Conservation (phyloP, 2,888 invertebrate species). For the Heliconius hortense region DNA sequence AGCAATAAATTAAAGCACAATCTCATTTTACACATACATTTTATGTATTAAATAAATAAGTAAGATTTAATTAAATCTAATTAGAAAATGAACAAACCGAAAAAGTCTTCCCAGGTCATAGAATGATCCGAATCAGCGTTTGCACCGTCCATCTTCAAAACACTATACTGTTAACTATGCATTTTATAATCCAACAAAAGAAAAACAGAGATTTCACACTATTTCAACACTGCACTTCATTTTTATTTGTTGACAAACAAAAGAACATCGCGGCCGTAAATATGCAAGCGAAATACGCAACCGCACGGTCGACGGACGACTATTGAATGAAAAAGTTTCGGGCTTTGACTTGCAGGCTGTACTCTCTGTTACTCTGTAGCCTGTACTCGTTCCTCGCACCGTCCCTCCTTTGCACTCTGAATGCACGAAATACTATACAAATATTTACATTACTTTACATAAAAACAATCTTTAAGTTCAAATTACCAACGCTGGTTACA, state of each 20-base stretch:
- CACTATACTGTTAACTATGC: conserved; percentile 57
- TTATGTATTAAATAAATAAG: not conserved
- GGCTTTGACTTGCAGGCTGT: not conserved
- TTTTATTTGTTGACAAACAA: conserved; percentile 72
- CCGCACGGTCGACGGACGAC: conserved; percentile 52
- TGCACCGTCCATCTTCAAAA: conserved; percentile 76
- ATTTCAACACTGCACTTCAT: conserved; percentile 42
- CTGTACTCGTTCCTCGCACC: conserved; percentile 20
- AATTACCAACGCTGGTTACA: not conserved
- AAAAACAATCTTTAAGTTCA: conserved; percentile 4
- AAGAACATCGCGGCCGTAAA: conserved; percentile 59
- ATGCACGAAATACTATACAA: conserved; percentile 14
- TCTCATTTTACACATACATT: too few species aligned
- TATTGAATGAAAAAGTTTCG: conserved; percentile 63
- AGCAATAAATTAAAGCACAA: not conserved
- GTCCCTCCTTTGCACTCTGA: conserved; percentile 27
- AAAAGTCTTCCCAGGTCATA: conserved; percentile 88
- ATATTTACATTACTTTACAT: conserved; percentile 12
- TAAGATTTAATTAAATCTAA: conserved; percentile 20
- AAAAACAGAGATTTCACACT: conserved; percentile 42
- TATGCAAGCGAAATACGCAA: conserved; percentile 50
- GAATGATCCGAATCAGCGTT: conserved; percentile 85
- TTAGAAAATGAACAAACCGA: conserved; percentile 77
- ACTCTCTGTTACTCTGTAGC: conserved; percentile 24
- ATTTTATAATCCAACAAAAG: conserved; percentile 45